Percentiles rank a stretch among this genome's conserved stretches.
These are phyloP conservation scores for Sthenelais limicola DNA, from an alignment of 2,888 invertebrate species.

Conservation along the genomic window DNA sequence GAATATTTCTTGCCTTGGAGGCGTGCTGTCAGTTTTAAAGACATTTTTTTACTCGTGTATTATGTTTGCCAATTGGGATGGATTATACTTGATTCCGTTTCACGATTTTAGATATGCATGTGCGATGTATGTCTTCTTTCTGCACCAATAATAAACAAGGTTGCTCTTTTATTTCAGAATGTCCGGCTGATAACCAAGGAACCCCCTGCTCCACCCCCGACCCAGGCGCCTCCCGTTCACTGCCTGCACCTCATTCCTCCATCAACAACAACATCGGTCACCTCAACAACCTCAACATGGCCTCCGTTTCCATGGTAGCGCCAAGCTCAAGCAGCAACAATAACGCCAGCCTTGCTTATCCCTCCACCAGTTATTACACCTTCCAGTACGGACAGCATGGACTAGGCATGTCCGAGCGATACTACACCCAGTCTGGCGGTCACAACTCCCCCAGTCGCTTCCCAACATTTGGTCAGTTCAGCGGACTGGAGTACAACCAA, in stretches of 20 bases:
- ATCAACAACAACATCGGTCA: slow-evolving; percentile 20
- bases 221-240: neutral
- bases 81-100: no score
- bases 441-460: neutral
- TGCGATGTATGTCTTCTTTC: no score
- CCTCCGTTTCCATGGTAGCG: slow-evolving; percentile 2
- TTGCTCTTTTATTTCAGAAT: slow-evolving; percentile 14
- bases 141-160: no score
- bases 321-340: neutral
- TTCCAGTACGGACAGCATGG: slow-evolving; percentile 2
- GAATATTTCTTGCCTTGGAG: no score
- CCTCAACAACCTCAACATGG: slow-evolving; percentile 33
- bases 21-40: no score
- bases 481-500: slow-evolving; percentile 22
- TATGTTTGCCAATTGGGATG: no score
- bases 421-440: no score
- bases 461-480: slow-evolving; percentile 26
- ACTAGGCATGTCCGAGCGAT: neutral
- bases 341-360: slow-evolving; percentile 10
- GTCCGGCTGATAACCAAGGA: slow-evolving; percentile 8
- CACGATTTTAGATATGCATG: no score
- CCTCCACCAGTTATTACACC: slow-evolving; percentile 4
- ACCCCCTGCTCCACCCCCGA: slow-evolving; percentile 24
- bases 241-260: slow-evolving; percentile 8
- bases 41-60: no score